Conservation (phyloP, 2,888 invertebrate genomes). For the Zygothrica quintamaculata region DNA sequence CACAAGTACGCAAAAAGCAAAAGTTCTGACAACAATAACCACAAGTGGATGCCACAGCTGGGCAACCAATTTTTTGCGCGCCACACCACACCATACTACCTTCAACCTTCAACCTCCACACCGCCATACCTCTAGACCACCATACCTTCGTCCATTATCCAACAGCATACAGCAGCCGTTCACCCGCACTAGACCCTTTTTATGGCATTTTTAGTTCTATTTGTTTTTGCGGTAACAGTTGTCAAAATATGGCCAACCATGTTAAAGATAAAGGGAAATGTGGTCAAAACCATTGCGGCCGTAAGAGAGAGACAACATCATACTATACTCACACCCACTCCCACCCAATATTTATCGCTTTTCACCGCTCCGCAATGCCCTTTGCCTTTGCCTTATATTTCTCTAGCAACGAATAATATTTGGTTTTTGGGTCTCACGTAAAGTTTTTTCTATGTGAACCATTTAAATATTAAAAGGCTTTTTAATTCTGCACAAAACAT, state of each 20-base stretch:
- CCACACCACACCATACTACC: slow-evolving; percentile 8
- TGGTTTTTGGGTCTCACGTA: too few relatives aligned
- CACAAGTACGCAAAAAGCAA: slow-evolving; percentile 58
- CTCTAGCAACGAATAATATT: too few relatives aligned
- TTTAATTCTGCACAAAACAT: too few relatives aligned
- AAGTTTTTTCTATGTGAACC: too few relatives aligned
- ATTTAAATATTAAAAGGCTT: too few relatives aligned
- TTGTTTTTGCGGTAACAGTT: slow-evolving; percentile 72
- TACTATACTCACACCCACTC: neutral
- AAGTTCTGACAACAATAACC: slow-evolving; percentile 77
- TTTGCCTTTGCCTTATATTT: too few relatives aligned
- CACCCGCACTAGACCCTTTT: slow-evolving; percentile 30
- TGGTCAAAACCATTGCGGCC: neutral
- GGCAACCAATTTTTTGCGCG: slow-evolving; percentile 35
- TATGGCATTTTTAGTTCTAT: slow-evolving; percentile 51
- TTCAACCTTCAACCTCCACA: neutral
- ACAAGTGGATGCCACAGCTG: slow-evolving; percentile 79
- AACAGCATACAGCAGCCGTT: neutral
- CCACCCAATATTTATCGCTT: too few relatives aligned
- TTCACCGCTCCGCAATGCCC: too few relatives aligned
- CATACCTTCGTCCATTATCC: neutral
- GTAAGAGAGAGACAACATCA: slow-evolving; percentile 5
- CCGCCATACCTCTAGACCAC: neutral
- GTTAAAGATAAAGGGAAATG: slow-evolving; percentile 8
- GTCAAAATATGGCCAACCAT: slow-evolving; percentile 71